Conservation (phyloP, 2,888 invertebrate species). For the Cheilosia scutellata region DNA sequence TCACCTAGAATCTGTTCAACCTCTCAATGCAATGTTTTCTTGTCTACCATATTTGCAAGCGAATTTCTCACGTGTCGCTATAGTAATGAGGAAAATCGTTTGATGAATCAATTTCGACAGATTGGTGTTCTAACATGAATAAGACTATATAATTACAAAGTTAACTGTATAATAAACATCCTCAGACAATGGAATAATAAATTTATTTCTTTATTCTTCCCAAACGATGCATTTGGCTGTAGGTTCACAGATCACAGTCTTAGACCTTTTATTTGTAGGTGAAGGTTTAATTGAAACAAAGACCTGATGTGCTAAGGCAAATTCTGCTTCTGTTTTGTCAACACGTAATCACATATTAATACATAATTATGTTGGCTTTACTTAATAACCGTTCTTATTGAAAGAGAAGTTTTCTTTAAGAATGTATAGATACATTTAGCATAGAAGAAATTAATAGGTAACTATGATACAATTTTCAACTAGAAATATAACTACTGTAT, state of each 20-base stretch:
- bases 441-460: too few relatives aligned
- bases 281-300: slow-evolving; percentile 28
- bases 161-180: not conserved
- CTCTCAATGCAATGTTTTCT: slow-evolving; percentile 51
- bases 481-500: too few relatives aligned
- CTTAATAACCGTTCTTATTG: too few relatives aligned
- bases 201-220: slow-evolving; percentile 29
- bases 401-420: too few relatives aligned
- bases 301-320: not conserved
- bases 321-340: not conserved
- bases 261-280: slow-evolving; percentile 34
- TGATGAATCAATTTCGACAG: slow-evolving; percentile 68
- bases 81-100: slow-evolving; percentile 41
- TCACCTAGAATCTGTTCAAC: slow-evolving; percentile 65
- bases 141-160: slow-evolving; percentile 46
- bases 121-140: slow-evolving; percentile 45
- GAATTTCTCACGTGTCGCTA: slow-evolving; percentile 51
- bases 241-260: slow-evolving; percentile 1
- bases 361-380: too few relatives aligned
- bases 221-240: slow-evolving; percentile 1
- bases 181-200: slow-evolving; percentile 46
- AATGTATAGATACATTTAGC: too few relatives aligned
- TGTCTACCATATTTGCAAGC: slow-evolving; percentile 45
- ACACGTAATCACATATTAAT: too few relatives aligned
- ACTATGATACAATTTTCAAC: too few relatives aligned